Evolutionary conservation across 2,113 vertebrate genomes (phyloP).

Genomic region (Antigone vipio): DNA sequence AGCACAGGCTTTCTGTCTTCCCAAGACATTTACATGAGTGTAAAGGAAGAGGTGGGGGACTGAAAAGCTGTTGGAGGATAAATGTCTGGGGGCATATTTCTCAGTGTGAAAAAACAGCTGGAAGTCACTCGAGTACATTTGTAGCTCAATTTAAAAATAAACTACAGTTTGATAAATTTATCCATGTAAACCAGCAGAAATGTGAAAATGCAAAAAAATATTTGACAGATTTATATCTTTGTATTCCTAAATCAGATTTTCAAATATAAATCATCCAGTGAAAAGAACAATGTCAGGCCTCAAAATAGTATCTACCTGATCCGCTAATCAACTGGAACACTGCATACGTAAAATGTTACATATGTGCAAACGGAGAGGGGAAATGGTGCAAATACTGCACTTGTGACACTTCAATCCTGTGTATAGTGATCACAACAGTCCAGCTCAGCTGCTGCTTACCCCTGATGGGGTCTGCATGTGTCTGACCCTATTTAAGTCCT

Average conservation of each 20-base stretch:
- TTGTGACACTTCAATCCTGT: background rate
- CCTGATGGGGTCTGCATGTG: fast-evolving
- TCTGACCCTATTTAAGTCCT: background rate
- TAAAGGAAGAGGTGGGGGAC: background rate
- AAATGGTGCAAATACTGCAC: background rate
- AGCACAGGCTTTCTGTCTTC: background rate
- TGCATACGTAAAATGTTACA: background rate
- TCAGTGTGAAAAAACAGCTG: background rate
- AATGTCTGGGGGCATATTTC: background rate
- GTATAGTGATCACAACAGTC: background rate
- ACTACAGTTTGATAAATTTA: background rate
- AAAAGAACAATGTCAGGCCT: background rate
- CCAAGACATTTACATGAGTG: background rate
- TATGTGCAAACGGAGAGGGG: fast-evolving
- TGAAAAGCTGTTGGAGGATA: background rate
- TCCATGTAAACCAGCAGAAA: background rate
- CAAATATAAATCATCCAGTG: background rate
- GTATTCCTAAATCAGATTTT: background rate
- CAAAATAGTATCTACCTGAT: background rate
- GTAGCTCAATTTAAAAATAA: background rate
- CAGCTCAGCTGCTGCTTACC: background rate
- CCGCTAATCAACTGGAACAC: background rate
- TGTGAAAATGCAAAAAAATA: background rate
- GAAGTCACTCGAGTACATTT: background rate
- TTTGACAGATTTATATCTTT: background rate